phyloP scores from a whole-genome alignment of 2,113 vertebrate genomes.

The Aegypius monachus region DNA sequence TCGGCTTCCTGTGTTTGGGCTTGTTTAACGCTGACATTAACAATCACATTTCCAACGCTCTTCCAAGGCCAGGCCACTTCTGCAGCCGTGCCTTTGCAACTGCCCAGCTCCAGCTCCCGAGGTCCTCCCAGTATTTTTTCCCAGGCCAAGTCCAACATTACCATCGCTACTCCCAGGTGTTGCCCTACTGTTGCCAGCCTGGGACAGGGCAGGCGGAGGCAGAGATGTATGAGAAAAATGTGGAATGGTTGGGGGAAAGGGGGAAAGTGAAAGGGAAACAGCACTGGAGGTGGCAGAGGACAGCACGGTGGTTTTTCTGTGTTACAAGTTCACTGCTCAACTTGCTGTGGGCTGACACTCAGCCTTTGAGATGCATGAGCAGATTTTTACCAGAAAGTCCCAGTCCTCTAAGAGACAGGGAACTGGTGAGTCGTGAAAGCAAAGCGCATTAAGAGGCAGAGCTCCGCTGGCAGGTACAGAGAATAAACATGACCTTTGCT shows the following conservation, averaged over 20 bases:
- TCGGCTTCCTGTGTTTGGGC: not conserved
- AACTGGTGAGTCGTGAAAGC: not conserved
- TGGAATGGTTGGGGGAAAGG: not conserved
- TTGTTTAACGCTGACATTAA: not conserved
- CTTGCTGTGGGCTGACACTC: not conserved
- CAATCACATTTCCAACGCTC: not conserved
- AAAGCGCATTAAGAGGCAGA: not conserved
- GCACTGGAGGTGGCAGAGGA: not conserved
- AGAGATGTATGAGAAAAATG: not conserved
- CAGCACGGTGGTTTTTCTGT: not conserved
- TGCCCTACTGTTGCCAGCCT: not conserved
- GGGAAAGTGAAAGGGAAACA: not conserved
- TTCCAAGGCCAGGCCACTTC: not conserved
- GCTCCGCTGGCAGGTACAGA: not conserved
- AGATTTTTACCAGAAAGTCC: not conserved
- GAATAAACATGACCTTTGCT: not conserved
- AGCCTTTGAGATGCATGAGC: fast-evolving
- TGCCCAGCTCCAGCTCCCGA: not conserved
- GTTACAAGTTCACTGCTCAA: not conserved
- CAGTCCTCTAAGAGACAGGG: not conserved
- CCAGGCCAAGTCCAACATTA: not conserved
- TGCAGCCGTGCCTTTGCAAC: not conserved
- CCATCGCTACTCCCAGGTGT: not conserved
- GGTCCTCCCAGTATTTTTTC: not conserved
- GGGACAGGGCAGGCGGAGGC: not conserved